Evolutionary conservation across 2,797 vertebrate species (phyloP), one percentile per base, ranked within the genome.

Genomic region (Crocodylus rhombifer): DNA sequence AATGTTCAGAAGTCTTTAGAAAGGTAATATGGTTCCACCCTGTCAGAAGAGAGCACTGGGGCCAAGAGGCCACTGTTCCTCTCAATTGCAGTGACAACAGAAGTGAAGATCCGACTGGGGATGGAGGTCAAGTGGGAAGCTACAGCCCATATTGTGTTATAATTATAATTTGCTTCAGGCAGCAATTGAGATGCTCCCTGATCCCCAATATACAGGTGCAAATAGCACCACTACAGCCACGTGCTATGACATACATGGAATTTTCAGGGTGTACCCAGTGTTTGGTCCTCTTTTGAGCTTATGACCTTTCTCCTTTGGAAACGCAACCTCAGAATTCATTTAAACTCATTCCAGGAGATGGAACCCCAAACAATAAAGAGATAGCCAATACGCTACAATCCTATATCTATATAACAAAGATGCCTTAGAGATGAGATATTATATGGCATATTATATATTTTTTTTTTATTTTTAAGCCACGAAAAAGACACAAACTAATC

Each of bases 401-500:
- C 63, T 81, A 18, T 5, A 3, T 23, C 77, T 51, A 28, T 4
- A 77, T 36, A 83, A 64, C 61, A 30, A 85, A 79, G 10, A 82
- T 58, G 80, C 5, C 28, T 36, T 18, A 64, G 58, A 51, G 17
- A 63, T 76, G 25, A 56, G 26, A 86, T 26, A 78, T 73, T 23
- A 25, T 15, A 80, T 1, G 23, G 14, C 84, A 86, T 23, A 33
- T 33, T 8, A 61, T 87, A 90, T 93, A 28, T 7, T 82, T 8
- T 42, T 42, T 78, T 28, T 77, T n/a, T 30, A 42, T 78, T 95
- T 42, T 87, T 89, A 91, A 79, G 12, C 17, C 83, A 62, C 78
- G 89, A 89, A 93, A 71, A 14, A 80, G 23, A 89, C 76, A 11
- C 6, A 92, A 92, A 84, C 84, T 71, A 57, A 82, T 58, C 26